These are phyloP conservation scores for Sitophilus oryzae DNA, from an alignment of 1,140 invertebrate genomes.

Conservation along the genomic window DNA sequence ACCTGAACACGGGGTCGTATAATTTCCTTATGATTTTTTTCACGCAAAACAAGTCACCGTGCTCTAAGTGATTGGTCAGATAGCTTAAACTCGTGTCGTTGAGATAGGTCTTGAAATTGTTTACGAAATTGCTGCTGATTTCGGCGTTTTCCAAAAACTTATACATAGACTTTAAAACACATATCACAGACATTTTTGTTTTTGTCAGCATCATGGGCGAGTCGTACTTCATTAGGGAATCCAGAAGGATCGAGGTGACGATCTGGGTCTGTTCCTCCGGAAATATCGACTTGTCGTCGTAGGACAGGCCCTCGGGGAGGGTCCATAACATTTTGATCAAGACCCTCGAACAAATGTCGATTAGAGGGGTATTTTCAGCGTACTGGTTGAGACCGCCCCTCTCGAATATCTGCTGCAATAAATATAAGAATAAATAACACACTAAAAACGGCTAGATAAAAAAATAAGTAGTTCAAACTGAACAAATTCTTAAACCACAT, in stretches of 20 bases:
- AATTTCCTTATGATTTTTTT: constrained; percentile 27
- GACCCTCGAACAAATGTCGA: constrained; percentile 22
- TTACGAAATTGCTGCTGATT: constrained; percentile 27
- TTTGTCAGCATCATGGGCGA: constrained; percentile 29
- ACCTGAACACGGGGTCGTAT: constrained; percentile 27
- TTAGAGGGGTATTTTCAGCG: constrained; percentile 32
- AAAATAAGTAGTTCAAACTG: background rate
- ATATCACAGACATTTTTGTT: constrained; percentile 33
- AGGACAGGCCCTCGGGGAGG: constrained; percentile 31
- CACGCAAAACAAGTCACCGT: constrained; percentile 26
- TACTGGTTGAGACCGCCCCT: constrained; percentile 32
- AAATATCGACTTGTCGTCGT: constrained; percentile 37
- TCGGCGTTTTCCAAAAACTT: constrained; percentile 29
- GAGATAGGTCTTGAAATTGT: constrained; percentile 27
- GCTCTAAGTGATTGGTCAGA: constrained; percentile 25
- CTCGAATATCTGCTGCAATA: constrained; percentile 30
- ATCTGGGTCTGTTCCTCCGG: constrained; percentile 35
- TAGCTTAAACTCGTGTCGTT: constrained; percentile 28
- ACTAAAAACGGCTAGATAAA: background rate
- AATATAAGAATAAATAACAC: background rate
- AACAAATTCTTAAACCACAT: background rate
- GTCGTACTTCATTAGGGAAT: constrained; percentile 26
- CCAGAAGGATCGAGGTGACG: constrained; percentile 30
- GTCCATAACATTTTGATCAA: constrained; percentile 34
- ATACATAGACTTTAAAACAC: constrained; percentile 29